Evolutionary conservation across 2,797 vertebrate species (phyloP).

Genomic region (Chelidonichthys spinosus): DNA sequence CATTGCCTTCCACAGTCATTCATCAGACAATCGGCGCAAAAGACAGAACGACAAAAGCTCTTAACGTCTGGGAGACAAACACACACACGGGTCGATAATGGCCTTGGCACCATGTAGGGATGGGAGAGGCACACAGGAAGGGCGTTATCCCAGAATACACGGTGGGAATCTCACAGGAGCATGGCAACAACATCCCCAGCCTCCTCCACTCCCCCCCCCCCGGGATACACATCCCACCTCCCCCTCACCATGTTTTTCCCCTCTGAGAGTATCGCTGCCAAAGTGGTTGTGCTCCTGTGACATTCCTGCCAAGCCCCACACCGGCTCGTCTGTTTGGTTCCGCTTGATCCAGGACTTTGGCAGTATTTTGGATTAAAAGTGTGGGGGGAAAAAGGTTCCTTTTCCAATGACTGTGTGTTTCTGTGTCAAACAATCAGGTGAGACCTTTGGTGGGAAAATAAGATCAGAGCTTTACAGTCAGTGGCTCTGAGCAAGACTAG

Average conservation of each 20-base stretch:
- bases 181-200: slow-evolving; percentile 43
- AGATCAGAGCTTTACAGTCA: slow-evolving; percentile 11
- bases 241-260: background rate
- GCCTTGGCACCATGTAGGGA: slow-evolving; percentile 24
- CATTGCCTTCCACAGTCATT: slow-evolving; percentile 16
- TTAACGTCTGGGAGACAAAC: slow-evolving; percentile 1
- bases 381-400: slow-evolving; percentile 12
- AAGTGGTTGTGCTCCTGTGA: slow-evolving; percentile 53
- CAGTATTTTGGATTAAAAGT: slow-evolving; percentile 42
- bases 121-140: slow-evolving; percentile 31
- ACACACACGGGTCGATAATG: slow-evolving; percentile 13
- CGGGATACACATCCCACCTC: slow-evolving; percentile 24
- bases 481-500: slow-evolving; percentile 32
- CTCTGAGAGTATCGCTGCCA: slow-evolving; percentile 45
- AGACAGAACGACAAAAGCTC: background rate
- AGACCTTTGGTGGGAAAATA: slow-evolving; percentile 18
- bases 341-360: slow-evolving; percentile 52
- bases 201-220: slow-evolving; percentile 34
- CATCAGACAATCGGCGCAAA: slow-evolving; percentile 13
- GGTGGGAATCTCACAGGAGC: slow-evolving; percentile 52
- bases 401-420: slow-evolving; percentile 46
- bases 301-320: slow-evolving; percentile 62
- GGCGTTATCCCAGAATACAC: slow-evolving; percentile 23
- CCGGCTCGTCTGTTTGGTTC: slow-evolving; percentile 33
- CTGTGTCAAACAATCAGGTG: slow-evolving; percentile 42